These are phyloP conservation scores for Sebastes flavidus DNA, from an alignment of 2,797 vertebrate genomes.

Conservation along the genomic window DNA sequence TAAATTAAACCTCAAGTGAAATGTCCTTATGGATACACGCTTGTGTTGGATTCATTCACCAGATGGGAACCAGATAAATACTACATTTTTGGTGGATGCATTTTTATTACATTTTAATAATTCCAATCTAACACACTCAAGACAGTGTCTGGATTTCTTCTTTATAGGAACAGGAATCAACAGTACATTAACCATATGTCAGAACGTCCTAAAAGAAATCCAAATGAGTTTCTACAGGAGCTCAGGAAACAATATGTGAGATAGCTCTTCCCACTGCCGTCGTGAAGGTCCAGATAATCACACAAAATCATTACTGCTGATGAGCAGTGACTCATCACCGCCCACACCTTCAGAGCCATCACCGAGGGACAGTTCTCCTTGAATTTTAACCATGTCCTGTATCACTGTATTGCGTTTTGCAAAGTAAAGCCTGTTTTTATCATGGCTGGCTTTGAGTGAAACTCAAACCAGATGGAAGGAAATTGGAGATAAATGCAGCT, in stretches of 20 bases:
- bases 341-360: constrained; percentile 34
- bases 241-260: constrained; percentile 10
- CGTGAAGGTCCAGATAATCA: constrained; percentile 12
- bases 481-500: constrained; percentile 80
- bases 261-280: constrained; percentile 4
- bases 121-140: not conserved
- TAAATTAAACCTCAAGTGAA: not conserved
- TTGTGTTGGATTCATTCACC: not conserved
- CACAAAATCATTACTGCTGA: constrained; percentile 24
- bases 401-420: constrained; percentile 41
- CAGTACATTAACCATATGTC: constrained; percentile 47
- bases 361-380: not conserved
- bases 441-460: constrained; percentile 75
- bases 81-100: not conserved
- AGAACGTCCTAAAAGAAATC: constrained; percentile 10
- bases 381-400: constrained; percentile 40
- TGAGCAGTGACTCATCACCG: constrained; percentile 22
- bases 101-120: constrained; percentile 4
- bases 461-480: constrained; percentile 83
- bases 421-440: constrained; percentile 76
- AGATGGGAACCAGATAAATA: not conserved
- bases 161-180: constrained; percentile 11
- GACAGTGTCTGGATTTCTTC: not conserved
- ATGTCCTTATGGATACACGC: not conserved
- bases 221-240: not conserved